These are phyloP conservation scores for Acronicta leporina DNA, from an alignment of 2,888 invertebrate genomes.

Conservation along the genomic window DNA sequence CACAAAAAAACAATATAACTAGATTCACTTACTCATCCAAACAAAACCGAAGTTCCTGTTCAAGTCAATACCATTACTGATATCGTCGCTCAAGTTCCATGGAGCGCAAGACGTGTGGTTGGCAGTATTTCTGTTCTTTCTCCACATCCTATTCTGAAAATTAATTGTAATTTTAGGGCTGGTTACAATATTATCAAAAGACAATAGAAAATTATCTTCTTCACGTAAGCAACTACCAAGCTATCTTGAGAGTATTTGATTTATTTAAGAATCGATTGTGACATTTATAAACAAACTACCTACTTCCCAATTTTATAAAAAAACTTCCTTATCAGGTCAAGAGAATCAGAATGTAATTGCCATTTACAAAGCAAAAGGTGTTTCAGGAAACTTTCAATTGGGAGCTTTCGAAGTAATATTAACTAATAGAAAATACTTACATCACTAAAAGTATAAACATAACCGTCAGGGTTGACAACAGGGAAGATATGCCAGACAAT, in stretches of 20 bases:
- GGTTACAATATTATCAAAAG: no score
- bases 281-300: no score
- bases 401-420: no score
- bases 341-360: no score
- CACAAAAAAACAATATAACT: neutral
- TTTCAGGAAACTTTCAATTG: no score
- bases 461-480: constrained; percentile 93
- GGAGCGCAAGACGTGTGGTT: constrained; percentile 52
- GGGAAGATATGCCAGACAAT: constrained; percentile 94
- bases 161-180: neutral
- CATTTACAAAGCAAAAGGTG: no score
- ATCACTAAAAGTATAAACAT: constrained; percentile 89
- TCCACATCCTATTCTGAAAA: constrained; percentile 91
- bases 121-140: constrained; percentile 86
- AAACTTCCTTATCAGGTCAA: no score
- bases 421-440: constrained; percentile 77
- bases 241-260: no score
- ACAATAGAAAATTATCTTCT: no score
- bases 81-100: constrained; percentile 56
- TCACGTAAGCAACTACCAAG: no score
- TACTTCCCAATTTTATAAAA: no score
- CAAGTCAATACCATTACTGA: constrained; percentile 80
- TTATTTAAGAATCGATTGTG: no score
- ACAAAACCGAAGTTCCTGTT: constrained; percentile 75
- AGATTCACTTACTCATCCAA: constrained; percentile 75